Conservation (phyloP, 2,888 invertebrate genomes). For the Calephelis perditalis region DNA sequence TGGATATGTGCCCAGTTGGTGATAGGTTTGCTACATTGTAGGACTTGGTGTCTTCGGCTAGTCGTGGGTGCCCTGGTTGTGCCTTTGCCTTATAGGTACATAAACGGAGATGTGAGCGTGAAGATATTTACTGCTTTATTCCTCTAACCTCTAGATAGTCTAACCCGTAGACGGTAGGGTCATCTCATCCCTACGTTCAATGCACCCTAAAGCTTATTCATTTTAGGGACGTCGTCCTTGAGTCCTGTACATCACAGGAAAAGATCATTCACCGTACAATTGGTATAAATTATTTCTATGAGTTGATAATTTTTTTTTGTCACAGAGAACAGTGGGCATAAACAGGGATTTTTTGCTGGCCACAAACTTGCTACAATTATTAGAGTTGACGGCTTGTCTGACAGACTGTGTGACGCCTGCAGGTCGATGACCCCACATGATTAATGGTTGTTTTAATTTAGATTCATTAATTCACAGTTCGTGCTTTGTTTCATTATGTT, state of each 20-base stretch:
- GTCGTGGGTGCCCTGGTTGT: too few relatives aligned
- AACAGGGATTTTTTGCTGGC: conserved; percentile 21
- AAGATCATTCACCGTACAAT: conserved; percentile 41
- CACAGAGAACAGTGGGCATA: conserved; percentile 6
- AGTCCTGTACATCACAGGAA: background rate
- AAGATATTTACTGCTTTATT: too few relatives aligned
- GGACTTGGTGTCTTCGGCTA: too few relatives aligned
- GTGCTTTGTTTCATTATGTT: too few relatives aligned
- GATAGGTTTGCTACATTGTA: too few relatives aligned
- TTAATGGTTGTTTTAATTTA: conserved; percentile 25
- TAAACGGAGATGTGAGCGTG: too few relatives aligned
- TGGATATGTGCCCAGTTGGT: too few relatives aligned
- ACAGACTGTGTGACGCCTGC: conserved; percentile 31
- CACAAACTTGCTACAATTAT: conserved; percentile 23
- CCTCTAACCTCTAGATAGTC: too few relatives aligned
- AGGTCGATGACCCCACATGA: conserved; percentile 29
- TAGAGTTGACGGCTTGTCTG: conserved; percentile 25
- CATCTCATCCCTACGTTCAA: too few relatives aligned
- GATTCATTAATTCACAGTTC: conserved; percentile 2
- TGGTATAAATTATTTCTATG: conserved; percentile 35
- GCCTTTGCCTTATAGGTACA: too few relatives aligned
- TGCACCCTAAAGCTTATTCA: too few relatives aligned
- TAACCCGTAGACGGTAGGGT: too few relatives aligned
- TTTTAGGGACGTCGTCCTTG: conserved; percentile 3
- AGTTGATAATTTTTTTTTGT: conserved; percentile 40